These are phyloP conservation scores for Campylomormyrus tamandua DNA, from an alignment of 2,113 vertebrate species.

Conservation along the genomic window DNA sequence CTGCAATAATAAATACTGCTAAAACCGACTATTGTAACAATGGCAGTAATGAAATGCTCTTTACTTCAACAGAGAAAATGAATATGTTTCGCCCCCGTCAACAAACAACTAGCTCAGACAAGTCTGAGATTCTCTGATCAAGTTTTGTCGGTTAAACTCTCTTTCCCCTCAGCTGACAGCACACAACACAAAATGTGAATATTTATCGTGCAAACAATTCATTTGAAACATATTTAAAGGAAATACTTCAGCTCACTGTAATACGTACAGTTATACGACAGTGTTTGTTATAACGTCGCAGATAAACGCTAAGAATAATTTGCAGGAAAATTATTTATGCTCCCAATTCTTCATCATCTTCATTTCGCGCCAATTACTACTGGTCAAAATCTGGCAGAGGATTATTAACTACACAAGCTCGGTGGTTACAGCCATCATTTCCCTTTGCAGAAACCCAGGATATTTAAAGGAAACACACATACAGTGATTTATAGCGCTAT, in stretches of 20 bases:
- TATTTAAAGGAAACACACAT: not conserved
- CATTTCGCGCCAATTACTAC: not conserved
- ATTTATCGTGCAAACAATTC: not conserved
- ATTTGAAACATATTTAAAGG: not conserved
- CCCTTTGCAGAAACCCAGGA: not conserved
- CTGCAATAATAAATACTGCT: not conserved
- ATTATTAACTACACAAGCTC: not conserved
- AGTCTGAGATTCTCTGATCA: not conserved
- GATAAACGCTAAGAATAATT: not conserved
- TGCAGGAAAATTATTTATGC: not conserved
- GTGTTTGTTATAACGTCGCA: not conserved
- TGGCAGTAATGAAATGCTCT: not conserved
- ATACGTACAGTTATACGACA: not conserved
- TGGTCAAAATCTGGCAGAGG: not conserved
- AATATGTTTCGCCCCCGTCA: not conserved
- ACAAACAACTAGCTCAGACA: not conserved
- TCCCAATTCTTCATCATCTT: not conserved
- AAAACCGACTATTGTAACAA: not conserved
- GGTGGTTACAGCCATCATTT: not conserved
- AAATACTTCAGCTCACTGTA: not conserved
- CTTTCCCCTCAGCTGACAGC: not conserved
- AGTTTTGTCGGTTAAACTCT: not conserved
- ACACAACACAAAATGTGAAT: not conserved
- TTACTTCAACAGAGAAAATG: not conserved
- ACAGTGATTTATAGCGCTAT: constrained; percentile 2